These are phyloP conservation scores for Didymodactylos carnosus DNA, from an alignment of 2,888 invertebrate genomes.

Conservation along the genomic window DNA sequence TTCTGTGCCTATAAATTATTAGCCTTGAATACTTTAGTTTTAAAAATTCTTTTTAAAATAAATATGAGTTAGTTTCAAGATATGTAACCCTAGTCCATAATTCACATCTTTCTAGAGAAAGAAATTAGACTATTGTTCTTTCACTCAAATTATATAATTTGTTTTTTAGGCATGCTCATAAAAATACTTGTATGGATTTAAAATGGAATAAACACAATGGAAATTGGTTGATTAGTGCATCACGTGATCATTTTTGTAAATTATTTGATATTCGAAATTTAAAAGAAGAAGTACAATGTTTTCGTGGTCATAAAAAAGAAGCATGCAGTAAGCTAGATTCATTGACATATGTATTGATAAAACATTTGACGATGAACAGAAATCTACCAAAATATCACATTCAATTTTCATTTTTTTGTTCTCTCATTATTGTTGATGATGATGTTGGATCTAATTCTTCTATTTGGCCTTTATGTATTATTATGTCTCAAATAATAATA, in stretches of 20 bases:
- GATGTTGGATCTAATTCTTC: too few relatives aligned
- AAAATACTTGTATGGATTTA: slow-evolving; percentile 95
- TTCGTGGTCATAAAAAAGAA: slow-evolving; percentile 96
- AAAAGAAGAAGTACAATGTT: slow-evolving; percentile 80
- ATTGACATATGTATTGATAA: neutral
- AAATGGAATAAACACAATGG: slow-evolving; percentile 92
- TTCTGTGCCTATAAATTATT: too few relatives aligned
- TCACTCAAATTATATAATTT: too few relatives aligned
- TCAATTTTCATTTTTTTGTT: neutral
- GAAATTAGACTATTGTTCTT: neutral
- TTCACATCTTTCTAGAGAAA: neutral
- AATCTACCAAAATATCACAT: neutral
- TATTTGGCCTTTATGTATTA: too few relatives aligned
- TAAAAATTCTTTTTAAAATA: too few relatives aligned
- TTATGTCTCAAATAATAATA: too few relatives aligned
- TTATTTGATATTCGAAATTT: slow-evolving; percentile 89
- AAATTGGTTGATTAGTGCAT: slow-evolving; percentile 95
- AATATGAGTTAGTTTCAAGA: too few relatives aligned
- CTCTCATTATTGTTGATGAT: slow-evolving; percentile 1
- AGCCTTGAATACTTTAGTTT: too few relatives aligned
- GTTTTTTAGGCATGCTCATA: slow-evolving; percentile 66
- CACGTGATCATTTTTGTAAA: slow-evolving; percentile 84
- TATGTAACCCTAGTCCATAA: neutral
- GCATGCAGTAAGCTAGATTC: slow-evolving; percentile 41
- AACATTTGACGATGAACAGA: neutral